These are phyloP conservation scores for Stenurella melanura DNA, from an alignment of 2,888 invertebrate genomes.

Conservation along the genomic window DNA sequence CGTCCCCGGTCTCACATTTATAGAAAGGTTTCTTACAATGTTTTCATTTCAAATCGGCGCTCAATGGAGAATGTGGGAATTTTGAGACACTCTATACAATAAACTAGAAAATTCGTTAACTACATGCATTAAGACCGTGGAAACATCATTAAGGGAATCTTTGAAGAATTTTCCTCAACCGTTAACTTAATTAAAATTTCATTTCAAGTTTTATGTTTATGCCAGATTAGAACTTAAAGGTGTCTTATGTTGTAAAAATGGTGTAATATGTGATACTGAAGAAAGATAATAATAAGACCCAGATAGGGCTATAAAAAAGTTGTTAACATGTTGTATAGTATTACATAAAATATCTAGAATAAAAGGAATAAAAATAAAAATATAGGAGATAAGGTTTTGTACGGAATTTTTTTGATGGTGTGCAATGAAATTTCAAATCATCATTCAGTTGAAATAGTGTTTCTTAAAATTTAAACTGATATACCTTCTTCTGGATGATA, in stretches of 20 bases:
- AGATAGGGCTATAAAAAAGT: background rate
- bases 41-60: too few species aligned
- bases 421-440: too few species aligned
- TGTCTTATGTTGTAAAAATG: background rate
- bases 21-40: too few species aligned
- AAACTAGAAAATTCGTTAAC: background rate
- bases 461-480: too few species aligned
- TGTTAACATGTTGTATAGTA: background rate
- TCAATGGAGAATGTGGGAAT: too few species aligned
- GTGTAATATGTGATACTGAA: background rate
- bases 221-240: background rate
- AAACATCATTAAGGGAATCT: background rate
- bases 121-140: background rate
- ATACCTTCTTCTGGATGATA: too few species aligned
- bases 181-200: background rate
- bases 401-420: too few species aligned
- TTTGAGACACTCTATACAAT: background rate
- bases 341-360: constrained; percentile 8
- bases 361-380: background rate
- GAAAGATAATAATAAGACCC: constrained; percentile 4
- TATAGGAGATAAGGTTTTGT: background rate
- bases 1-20: too few species aligned
- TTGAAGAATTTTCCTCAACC: background rate
- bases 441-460: too few species aligned
- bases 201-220: background rate